Conservation (phyloP, 2,888 invertebrate species). For the Aleiodes leptofemur region DNA sequence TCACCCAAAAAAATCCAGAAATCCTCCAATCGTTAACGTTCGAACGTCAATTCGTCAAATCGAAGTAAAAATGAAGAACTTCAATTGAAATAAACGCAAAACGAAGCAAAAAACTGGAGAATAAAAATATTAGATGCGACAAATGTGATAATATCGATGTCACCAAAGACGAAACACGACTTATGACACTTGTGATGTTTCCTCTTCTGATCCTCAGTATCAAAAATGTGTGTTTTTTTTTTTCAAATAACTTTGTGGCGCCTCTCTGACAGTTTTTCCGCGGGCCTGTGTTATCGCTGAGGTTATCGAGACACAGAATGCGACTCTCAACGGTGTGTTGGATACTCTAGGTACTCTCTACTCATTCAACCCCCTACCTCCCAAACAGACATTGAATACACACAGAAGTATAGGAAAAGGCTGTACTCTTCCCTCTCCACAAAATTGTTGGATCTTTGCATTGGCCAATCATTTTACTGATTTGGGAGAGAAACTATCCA, state of each 20-base stretch:
- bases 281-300: conserved; percentile 47
- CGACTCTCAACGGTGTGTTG: conserved; percentile 61
- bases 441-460: conserved; percentile 42
- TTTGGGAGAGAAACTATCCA: not conserved
- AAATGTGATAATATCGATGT: no score
- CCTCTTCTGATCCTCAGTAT: not conserved
- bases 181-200: conserved; percentile 8
- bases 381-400: conserved; percentile 44
- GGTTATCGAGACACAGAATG: conserved; percentile 64
- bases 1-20: no score
- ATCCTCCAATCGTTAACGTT: no score
- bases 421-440: conserved; percentile 54
- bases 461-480: conserved; percentile 59
- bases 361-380: conserved; percentile 70
- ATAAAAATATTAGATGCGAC: no score
- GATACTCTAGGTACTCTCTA: conserved; percentile 65
- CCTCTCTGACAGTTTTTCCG: conserved; percentile 5
- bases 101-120: no score
- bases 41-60: no score
- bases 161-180: conserved; percentile 4
- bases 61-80: no score
- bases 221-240: no score
- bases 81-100: no score
- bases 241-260: conserved; percentile 3
- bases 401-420: conserved; percentile 39